Base-by-base conservation (phyloP, 2,797 vertebrate genomes). In the Girardinus metallicus region DNA sequence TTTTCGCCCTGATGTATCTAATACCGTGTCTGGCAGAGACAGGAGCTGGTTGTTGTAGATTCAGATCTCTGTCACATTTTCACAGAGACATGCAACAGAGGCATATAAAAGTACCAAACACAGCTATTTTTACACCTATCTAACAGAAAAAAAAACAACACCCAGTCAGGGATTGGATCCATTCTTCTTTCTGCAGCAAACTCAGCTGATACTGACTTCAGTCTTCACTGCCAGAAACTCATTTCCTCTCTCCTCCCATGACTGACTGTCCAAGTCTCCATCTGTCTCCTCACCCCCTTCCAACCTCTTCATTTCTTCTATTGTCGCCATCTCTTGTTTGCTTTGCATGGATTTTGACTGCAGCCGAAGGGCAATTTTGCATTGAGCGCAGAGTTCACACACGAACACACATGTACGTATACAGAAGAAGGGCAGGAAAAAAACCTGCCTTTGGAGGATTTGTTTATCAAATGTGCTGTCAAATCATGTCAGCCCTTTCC, bases 261-360 rank as follows among this genome's bases (percentile, higher is more conserved):
- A 88, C 79, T 70, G 82, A 90, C 82, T 91, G 88, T 90, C 91
- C 93, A 91, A 90, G 83, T 90, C 89, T 91, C 91, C 91, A 91
- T 92, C 91, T 91, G 88, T 90, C 90, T 89, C 81, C 85, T 88
- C 74, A 41, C 83, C 88, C 80, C 75, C 83, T 41, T 51, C 41
- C 53, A 39, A 75, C 75, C 66, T 72, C 60, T 81, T 79, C 70
- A 31, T 89, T 88, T 88, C 91, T 85, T 94, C 92, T 92, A 95
- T 95, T 93, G 94, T 91, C 92, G 88, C 93, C 89, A 93, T 91
- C 93, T 94, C 91, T 89, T 88, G 86, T 93, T 95, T 94, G 93
- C 93, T 96, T 96, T 96, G 95, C 95, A 96, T 96, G 94, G 92
- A 92, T 94, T 95, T 94, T 94, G 93, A 95, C 93, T 94, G 89